Evolutionary conservation across 2,888 invertebrate genomes (phyloP).

Genomic region (Phyto melanocephala): DNA sequence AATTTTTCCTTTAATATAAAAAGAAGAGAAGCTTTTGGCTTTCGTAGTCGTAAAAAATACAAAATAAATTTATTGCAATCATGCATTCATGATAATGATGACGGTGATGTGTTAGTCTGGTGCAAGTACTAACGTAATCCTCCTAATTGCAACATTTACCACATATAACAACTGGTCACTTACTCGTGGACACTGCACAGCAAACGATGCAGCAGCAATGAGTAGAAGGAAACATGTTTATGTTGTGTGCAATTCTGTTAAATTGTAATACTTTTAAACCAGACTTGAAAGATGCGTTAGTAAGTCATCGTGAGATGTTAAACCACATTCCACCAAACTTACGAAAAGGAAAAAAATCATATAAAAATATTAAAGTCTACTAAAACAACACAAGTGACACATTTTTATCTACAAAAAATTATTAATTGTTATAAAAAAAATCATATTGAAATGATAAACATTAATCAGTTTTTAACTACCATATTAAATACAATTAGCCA

Average conservation of each 20-base stretch:
- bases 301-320: neutral
- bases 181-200: neutral
- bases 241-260: conserved; percentile 7
- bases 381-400: neutral
- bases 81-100: conserved; percentile 43
- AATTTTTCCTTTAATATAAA: neutral
- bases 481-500: neutral
- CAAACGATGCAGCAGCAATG: conserved; percentile 26
- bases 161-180: conserved; percentile 41
- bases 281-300: conserved; percentile 34
- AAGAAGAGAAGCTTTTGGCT: neutral
- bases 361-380: neutral
- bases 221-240: conserved; percentile 56
- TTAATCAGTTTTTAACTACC: neutral
- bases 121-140: conserved; percentile 50
- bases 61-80: conserved; percentile 32
- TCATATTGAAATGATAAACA: neutral
- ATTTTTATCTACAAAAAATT: neutral
- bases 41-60: conserved; percentile 16
- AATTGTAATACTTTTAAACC: conserved; percentile 42
- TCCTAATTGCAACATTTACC: conserved; percentile 62
- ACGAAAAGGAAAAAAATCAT: neutral
- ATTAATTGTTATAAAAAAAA: neutral
- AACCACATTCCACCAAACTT: conserved; percentile 47
- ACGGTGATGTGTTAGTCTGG: conserved; percentile 29